Conservation (phyloP, 2,888 invertebrate species). For the Arrhopalites spinosus region DNA sequence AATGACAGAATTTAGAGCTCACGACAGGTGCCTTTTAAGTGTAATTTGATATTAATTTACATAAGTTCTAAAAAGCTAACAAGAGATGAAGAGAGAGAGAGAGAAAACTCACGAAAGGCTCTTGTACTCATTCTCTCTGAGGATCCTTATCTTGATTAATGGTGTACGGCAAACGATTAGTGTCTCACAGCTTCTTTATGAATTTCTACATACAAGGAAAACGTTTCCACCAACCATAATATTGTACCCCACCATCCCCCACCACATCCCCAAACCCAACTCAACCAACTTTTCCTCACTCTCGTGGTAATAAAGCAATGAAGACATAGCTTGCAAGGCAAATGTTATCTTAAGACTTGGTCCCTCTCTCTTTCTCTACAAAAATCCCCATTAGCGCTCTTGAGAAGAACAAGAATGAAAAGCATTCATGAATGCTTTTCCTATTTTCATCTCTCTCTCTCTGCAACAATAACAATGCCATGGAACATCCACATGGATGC, state of each 20-base stretch:
- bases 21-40: constrained; percentile 35
- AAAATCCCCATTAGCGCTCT: constrained; percentile 20
- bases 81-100: constrained; percentile 24
- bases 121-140: not conserved
- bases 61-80: constrained; percentile 13
- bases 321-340: constrained; percentile 10
- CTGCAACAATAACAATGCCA: not conserved
- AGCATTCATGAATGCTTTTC: not conserved
- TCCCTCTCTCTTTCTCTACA: not conserved
- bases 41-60: constrained; percentile 35
- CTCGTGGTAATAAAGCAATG: constrained; percentile 21
- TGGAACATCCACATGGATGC: not conserved
- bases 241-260: not conserved
- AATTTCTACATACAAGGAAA: not conserved
- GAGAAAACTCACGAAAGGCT: constrained; percentile 17
- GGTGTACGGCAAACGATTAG: constrained; percentile 31
- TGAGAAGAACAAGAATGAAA: not conserved
- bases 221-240: too few species aligned
- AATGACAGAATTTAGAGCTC: constrained; percentile 23
- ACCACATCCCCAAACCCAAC: not conserved
- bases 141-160: constrained; percentile 29
- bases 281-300: not conserved
- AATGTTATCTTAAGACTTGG: constrained; percentile 6
- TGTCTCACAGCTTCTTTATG: constrained; percentile 17
- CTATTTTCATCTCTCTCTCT: constrained; percentile 1